These are phyloP conservation scores for Aporophyla lueneburgensis DNA, from an alignment of 2,888 invertebrate genomes.

Conservation along the genomic window DNA sequence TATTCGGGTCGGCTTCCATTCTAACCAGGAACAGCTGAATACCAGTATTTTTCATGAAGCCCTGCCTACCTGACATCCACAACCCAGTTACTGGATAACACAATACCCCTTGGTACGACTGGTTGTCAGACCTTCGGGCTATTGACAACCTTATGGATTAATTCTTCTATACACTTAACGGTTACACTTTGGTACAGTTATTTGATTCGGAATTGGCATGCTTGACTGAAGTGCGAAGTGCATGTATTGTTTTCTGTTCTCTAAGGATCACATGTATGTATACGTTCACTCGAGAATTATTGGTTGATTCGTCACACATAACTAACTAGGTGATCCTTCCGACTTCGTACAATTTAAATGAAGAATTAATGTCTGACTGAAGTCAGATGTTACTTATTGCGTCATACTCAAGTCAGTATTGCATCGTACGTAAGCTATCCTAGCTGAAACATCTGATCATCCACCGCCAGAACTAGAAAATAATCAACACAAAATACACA, in stretches of 20 bases:
- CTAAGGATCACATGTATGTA: background rate
- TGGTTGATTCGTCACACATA: background rate
- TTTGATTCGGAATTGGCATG: conserved; percentile 9
- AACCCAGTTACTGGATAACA: too few species aligned
- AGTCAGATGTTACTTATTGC: background rate
- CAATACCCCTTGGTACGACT: too few species aligned
- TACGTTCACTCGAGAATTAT: background rate
- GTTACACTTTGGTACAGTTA: background rate
- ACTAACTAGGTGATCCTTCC: background rate
- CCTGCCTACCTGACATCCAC: too few species aligned
- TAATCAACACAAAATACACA: background rate
- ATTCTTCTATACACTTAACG: background rate
- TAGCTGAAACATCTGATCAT: background rate
- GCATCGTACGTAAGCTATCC: background rate
- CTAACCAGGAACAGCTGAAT: too few species aligned
- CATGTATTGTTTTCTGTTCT: too few species aligned
- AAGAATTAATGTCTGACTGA: background rate
- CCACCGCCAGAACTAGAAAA: background rate
- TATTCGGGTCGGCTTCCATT: too few species aligned
- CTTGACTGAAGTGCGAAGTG: conserved; percentile 45
- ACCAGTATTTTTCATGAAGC: too few species aligned
- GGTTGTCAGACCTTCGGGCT: too few species aligned
- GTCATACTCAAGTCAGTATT: too few species aligned
- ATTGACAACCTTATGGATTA: too few species aligned
- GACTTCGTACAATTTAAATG: background rate